Conservation (phyloP, 2,888 invertebrate genomes). For the Atethmia centrago region DNA sequence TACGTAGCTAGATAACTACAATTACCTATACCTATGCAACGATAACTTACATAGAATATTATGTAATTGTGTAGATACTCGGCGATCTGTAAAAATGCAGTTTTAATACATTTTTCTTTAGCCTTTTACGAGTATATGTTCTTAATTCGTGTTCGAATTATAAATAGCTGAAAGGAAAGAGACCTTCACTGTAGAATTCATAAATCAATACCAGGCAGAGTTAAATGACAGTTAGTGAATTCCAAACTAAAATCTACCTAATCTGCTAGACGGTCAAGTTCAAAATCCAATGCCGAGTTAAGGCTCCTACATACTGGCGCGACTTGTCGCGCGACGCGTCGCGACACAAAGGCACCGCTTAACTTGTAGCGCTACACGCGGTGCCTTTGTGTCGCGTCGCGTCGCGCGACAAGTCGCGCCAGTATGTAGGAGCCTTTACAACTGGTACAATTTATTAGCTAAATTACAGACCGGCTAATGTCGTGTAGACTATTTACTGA, state of each 20-base stretch:
- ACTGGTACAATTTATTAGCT: constrained; percentile 11
- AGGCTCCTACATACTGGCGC: too few species aligned
- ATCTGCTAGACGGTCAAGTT: constrained; percentile 30
- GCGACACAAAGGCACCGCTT: too few species aligned
- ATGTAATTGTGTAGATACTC: background rate
- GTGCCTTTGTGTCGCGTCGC: too few species aligned
- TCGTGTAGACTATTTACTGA: constrained; percentile 34
- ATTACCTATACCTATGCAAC: too few species aligned
- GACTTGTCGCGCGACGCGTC: too few species aligned
- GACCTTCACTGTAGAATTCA: background rate
- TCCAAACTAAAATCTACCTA: constrained; percentile 25
- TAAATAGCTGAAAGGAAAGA: constrained; percentile 14
- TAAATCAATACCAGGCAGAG: constrained; percentile 35
- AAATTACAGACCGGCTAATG: constrained; percentile 9
- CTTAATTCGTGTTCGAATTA: background rate
- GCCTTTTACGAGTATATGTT: background rate
- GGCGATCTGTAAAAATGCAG: background rate
- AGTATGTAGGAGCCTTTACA: too few species aligned
- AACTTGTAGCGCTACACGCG: too few species aligned
- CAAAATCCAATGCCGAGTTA: constrained; percentile 21
- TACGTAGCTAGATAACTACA: background rate
- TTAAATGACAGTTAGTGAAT: constrained; percentile 3
- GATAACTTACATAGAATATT: background rate
- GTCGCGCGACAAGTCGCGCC: too few species aligned
- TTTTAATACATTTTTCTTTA: background rate